Conservation (phyloP, 1,140 invertebrate genomes). For the Sarcophaga bullata region DNA sequence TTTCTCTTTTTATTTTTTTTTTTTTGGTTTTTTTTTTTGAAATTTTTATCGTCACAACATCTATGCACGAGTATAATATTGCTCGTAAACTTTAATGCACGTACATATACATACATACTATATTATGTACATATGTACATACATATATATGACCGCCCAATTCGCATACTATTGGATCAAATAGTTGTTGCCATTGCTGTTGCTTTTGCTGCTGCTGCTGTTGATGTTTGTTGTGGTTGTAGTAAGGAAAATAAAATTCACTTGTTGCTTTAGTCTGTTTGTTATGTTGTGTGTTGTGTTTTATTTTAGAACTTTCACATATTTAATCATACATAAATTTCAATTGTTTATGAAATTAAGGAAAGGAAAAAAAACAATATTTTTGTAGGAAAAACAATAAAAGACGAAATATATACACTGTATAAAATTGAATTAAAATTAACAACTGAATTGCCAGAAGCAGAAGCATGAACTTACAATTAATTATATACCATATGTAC, state of each 20-base stretch:
- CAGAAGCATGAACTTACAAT: too few relatives aligned
- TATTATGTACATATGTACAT: too few relatives aligned
- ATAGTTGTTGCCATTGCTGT: too few relatives aligned
- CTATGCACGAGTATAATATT: neutral
- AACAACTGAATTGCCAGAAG: too few relatives aligned
- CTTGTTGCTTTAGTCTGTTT: neutral
- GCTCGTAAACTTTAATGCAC: neutral
- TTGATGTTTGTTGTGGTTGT: neutral
- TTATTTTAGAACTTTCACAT: neutral
- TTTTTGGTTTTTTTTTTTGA: too few relatives aligned
- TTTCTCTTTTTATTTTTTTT: too few relatives aligned
- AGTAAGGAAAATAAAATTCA: neutral
- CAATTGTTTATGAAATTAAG: neutral
- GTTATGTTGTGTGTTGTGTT: too few relatives aligned
- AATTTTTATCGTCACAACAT: constrained; percentile 4
- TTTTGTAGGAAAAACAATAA: too few relatives aligned
- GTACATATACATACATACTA: neutral
- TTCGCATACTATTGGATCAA: neutral
- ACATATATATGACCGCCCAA: neutral
- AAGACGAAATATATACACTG: too few relatives aligned
- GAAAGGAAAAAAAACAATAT: too few relatives aligned
- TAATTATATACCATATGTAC: too few relatives aligned
- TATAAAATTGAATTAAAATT: too few relatives aligned
- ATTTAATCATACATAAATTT: constrained; percentile 14
- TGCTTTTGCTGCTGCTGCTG: neutral